A percentile compares a stretch with the other conserved stretches of the same genome.
Conservation (phyloP, 2,888 invertebrate species). For the Nymphalis polychloros region DNA sequence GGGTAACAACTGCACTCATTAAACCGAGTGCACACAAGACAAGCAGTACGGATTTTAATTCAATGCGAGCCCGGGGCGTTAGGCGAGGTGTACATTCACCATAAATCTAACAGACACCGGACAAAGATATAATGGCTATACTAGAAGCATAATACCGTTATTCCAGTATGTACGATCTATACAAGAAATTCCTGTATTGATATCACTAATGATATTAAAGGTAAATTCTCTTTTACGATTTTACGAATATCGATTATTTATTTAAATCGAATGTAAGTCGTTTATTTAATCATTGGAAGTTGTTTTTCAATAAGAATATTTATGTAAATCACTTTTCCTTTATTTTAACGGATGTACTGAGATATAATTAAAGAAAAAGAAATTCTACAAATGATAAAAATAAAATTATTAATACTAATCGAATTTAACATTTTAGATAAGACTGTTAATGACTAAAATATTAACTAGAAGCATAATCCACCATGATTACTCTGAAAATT, state of each 20-base stretch:
- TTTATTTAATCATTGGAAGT: too few relatives aligned
- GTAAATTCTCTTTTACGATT: not conserved
- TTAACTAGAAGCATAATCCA: too few relatives aligned
- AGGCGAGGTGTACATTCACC: conserved; percentile 17
- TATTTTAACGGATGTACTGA: too few relatives aligned
- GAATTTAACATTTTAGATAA: too few relatives aligned
- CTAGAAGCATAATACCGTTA: conserved; percentile 15
- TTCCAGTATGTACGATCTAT: conserved; percentile 10
- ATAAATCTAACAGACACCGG: conserved; percentile 19
- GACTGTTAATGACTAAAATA: too few relatives aligned
- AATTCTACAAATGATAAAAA: too few relatives aligned
- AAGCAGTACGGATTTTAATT: conserved; percentile 20
- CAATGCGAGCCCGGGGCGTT: conserved; percentile 24
- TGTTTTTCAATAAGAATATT: too few relatives aligned
- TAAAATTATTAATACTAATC: too few relatives aligned
- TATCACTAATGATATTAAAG: not conserved
- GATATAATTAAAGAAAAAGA: too few relatives aligned
- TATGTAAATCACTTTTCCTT: too few relatives aligned
- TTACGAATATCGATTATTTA: not conserved
- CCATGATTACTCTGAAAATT: too few relatives aligned
- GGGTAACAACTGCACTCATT: conserved; percentile 12
- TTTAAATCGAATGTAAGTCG: too few relatives aligned
- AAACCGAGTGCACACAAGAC: conserved; percentile 16
- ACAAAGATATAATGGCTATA: conserved; percentile 25
- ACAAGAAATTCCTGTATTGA: conserved; percentile 4